Evolutionary conservation across 2,888 invertebrate species (phyloP), one percentile per base, ranked within the genome.

Genomic region (Eupithecia tripunctaria): DNA sequence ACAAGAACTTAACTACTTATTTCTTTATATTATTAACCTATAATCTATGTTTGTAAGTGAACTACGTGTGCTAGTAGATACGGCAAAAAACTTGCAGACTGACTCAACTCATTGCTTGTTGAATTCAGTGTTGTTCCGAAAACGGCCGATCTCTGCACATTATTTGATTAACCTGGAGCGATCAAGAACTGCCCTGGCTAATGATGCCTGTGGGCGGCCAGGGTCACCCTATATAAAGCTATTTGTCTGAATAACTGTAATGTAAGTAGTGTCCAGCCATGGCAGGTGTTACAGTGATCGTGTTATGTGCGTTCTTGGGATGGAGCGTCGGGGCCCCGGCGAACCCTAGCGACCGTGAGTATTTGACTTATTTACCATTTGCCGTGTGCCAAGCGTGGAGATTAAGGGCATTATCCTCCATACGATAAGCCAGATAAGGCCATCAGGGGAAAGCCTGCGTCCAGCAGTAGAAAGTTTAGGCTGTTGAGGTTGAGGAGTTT

Each of bases 201-300:
- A 92, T 89, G 86, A 89, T 84, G 84, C 78, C 72, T 75, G 93
- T 93, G 89, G 93, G 93, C 88, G 89, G 86, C 80, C 88, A 91
- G 84, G 89, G 90, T 84, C 91, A 84, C 76, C 79, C 82, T 92
- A 93, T 93, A 93, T 91, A 92, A 89, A 87, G 89, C 88, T 81
- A 86, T 82, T 89, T 83, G 81, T 79, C 85, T 84, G 84, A 84
- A 88, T 84, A 81, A 82, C 81, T 82, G 84, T 84, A 89, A 84
- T 82, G 84, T 84, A 89, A 84, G 84, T 85, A 88, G 88, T 88
- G 82, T 82, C 82, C 84, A 70, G 60, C 64, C 66, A 93, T 93
- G 93, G 82, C 80, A 76, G 80, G 86, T 75, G 84, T 80, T 76
- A 84, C 83, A 79, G 84, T 91, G 86, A 84, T 84, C 80, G 73